Evolutionary conservation across 2,113 vertebrate genomes (phyloP).

Genomic region (Nycticorax nycticorax): DNA sequence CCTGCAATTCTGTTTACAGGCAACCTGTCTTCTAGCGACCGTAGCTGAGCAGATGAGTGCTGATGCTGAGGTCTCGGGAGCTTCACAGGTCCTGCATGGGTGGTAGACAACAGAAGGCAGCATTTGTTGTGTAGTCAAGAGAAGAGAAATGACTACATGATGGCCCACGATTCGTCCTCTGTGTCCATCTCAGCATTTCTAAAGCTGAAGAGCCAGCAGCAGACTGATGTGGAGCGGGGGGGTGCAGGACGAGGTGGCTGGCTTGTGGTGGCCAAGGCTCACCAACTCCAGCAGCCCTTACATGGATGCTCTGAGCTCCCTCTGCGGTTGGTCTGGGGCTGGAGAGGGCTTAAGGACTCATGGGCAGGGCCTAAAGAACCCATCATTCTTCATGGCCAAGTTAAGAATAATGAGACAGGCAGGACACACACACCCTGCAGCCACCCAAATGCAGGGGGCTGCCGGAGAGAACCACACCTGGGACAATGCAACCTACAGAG

Average conservation of each 20-base stretch:
- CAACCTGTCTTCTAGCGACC: neutral
- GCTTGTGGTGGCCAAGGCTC: neutral
- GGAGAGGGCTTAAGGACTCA: neutral
- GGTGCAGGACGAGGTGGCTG: neutral
- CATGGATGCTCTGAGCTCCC: neutral
- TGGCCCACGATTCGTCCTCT: neutral
- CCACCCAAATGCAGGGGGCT: neutral
- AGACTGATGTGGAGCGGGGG: neutral
- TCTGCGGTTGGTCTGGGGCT: neutral
- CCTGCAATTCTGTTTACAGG: neutral
- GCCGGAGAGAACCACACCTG: neutral
- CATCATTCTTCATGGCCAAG: neutral
- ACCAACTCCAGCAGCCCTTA: neutral
- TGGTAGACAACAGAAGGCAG: neutral
- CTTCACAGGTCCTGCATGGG: neutral
- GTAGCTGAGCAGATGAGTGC: neutral
- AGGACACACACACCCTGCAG: neutral
- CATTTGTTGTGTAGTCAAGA: conserved; percentile 1
- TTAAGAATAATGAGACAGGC: neutral
- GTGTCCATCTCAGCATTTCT: neutral
- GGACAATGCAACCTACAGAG: neutral
- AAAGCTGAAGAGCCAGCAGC: neutral
- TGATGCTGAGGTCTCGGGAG: neutral
- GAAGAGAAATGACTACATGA: neutral
- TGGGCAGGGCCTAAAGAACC: neutral